Conservation (phyloP, 35 echinoderm and acorn worm genomes). For the Acanthaster planci region DNA sequence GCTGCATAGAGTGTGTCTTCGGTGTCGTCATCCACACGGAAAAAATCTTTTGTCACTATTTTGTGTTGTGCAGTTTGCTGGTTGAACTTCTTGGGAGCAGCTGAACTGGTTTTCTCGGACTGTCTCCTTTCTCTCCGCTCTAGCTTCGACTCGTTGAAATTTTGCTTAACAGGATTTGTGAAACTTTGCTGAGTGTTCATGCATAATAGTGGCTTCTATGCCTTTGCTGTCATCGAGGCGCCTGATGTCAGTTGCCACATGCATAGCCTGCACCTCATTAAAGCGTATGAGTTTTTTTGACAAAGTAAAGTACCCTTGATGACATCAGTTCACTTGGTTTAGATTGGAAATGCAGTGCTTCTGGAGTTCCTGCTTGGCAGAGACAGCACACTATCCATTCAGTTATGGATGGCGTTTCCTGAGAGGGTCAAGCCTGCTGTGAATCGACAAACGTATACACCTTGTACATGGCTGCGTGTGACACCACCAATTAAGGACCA, state of each 20-base stretch:
- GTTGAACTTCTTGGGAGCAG: not conserved
- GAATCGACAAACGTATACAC: not conserved
- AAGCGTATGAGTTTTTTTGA: slow-evolving; percentile 6
- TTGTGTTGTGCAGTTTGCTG: not conserved
- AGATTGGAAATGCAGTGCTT: slow-evolving; percentile 25
- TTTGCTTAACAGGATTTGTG: slow-evolving; percentile 45
- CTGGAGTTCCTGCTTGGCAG: slow-evolving; percentile 25
- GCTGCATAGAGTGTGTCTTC: not conserved
- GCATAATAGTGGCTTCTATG: slow-evolving; percentile 40
- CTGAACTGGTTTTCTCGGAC: not conserved
- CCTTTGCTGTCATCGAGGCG: slow-evolving; percentile 57
- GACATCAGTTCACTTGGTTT: not conserved
- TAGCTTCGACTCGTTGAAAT: slow-evolving; percentile 32
- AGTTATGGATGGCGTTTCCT: not conserved
- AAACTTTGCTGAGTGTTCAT: slow-evolving; percentile 37
- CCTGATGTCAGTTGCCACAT: not conserved
- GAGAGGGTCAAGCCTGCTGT: not conserved
- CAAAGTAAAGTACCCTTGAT: slow-evolving; percentile 20
- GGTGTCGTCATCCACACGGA: not conserved
- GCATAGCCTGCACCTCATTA: not conserved
- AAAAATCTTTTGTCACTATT: not conserved
- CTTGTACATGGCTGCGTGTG: no score
- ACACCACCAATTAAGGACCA: no score
- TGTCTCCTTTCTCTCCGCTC: slow-evolving; percentile 45
- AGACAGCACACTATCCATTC: slow-evolving; percentile 33